phyloP scores from a whole-genome alignment of 2,797 vertebrate genomes.

The Sebastes trivittatus region DNA sequence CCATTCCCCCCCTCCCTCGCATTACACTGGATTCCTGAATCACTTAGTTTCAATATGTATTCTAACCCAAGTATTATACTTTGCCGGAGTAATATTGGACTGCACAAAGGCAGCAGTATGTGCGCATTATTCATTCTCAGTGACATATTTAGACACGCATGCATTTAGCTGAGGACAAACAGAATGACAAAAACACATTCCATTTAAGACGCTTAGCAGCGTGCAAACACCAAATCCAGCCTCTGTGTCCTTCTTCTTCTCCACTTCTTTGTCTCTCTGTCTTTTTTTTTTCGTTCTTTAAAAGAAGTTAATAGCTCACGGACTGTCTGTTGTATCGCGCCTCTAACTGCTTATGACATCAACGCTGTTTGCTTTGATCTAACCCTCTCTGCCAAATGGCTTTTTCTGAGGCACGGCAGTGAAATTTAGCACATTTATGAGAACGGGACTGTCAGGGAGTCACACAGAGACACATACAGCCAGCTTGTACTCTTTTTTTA shows the following conservation, averaged over 20 bases:
- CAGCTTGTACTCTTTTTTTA: constrained; percentile 2
- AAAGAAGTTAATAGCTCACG: constrained; percentile 37
- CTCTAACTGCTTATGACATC: constrained; percentile 63
- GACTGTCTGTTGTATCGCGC: constrained; percentile 37
- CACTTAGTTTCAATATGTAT: constrained; percentile 58
- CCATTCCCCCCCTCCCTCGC: constrained; percentile 39
- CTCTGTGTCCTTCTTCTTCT: constrained; percentile 9
- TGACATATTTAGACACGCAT: constrained; percentile 58
- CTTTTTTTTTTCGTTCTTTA: constrained; percentile 5
- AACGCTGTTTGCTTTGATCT: constrained; percentile 63
- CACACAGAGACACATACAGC: neutral
- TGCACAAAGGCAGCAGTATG: constrained; percentile 54
- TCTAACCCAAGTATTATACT: constrained; percentile 39
- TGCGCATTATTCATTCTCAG: constrained; percentile 39
- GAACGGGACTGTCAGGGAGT: constrained; percentile 5
- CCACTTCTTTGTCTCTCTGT: constrained; percentile 11
- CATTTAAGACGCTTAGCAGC: constrained; percentile 47
- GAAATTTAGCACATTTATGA: constrained; percentile 51
- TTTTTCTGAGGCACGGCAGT: constrained; percentile 30
- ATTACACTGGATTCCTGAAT: constrained; percentile 59
- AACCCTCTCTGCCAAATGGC: constrained; percentile 53
- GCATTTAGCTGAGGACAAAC: constrained; percentile 59
- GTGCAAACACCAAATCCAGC: constrained; percentile 40
- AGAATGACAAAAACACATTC: constrained; percentile 46
- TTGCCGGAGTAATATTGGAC: constrained; percentile 46